Conservation (phyloP, 2,113 vertebrate genomes). For the Chunga burmeisteri region DNA sequence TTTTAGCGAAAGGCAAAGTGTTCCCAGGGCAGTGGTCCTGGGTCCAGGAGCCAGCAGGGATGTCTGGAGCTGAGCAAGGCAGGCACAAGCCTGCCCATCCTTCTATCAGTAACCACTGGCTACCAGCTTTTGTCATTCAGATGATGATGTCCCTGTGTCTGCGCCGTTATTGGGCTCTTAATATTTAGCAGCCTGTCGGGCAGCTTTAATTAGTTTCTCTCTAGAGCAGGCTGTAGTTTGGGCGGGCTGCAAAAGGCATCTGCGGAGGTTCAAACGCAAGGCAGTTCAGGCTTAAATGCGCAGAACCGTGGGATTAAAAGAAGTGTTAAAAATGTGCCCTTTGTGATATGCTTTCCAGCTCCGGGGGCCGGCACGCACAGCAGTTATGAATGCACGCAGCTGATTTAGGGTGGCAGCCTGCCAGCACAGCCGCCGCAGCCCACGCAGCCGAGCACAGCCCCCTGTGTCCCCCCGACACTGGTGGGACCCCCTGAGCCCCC, state of each 20-base stretch:
- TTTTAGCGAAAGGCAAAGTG: background rate
- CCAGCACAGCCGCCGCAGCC: background rate
- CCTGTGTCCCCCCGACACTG: accelerated
- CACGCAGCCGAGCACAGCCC: background rate
- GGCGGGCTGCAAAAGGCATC: background rate
- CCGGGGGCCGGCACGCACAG: background rate
- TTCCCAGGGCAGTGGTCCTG: background rate
- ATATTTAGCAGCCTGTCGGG: slow-evolving; percentile 38
- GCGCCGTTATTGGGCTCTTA: background rate
- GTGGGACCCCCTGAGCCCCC: accelerated
- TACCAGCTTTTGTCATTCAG: slow-evolving; percentile 1
- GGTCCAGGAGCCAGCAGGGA: background rate
- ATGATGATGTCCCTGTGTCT: background rate
- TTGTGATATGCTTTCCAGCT: slow-evolving; percentile 40
- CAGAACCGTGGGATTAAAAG: slow-evolving; percentile 48
- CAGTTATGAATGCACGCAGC: slow-evolving; percentile 6
- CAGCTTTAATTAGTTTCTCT: slow-evolving; percentile 43
- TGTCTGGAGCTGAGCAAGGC: background rate
- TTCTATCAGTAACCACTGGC: background rate
- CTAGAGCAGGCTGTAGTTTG: background rate
- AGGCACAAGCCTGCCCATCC: background rate
- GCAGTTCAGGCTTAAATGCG: slow-evolving; percentile 21
- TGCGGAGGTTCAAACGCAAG: slow-evolving; percentile 28
- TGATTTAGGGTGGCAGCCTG: background rate
- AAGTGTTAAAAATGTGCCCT: slow-evolving; percentile 55